phyloP scores from a whole-genome alignment of 2,888 invertebrate genomes.

The Lepas anatifera region DNA sequence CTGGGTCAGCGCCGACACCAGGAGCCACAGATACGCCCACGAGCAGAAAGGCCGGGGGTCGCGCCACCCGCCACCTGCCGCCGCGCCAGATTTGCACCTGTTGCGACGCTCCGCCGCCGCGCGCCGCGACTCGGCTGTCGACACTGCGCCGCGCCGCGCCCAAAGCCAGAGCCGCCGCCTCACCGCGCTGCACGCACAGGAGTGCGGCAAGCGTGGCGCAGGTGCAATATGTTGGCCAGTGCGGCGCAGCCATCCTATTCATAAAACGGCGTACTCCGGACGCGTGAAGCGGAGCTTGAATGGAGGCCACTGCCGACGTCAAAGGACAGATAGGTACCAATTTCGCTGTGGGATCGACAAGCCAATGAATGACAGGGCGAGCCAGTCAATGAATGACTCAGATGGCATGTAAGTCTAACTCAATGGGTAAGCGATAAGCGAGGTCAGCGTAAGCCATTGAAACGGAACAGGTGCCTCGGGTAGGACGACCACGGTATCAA shows the following conservation, averaged over 20 bases:
- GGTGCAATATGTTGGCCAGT: slow-evolving; percentile 10
- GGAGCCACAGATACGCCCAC: not conserved
- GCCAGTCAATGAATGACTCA: not conserved
- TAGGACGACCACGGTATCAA: too few species aligned
- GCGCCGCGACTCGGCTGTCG: not conserved
- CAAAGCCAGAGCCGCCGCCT: not conserved
- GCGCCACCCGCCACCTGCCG: not conserved
- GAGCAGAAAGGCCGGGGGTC: not conserved
- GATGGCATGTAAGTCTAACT: not conserved
- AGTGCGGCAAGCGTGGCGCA: not conserved
- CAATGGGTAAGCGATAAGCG: too few species aligned
- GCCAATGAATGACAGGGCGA: too few species aligned
- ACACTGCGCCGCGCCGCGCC: not conserved
- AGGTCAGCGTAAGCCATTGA: too few species aligned
- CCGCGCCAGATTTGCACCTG: slow-evolving; percentile 8
- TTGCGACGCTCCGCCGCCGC: not conserved
- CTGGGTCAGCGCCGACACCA: not conserved
- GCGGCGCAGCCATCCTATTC: not conserved
- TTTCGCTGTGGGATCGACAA: too few species aligned
- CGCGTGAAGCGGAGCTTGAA: not conserved
- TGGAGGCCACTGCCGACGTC: too few species aligned
- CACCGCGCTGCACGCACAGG: not conserved
- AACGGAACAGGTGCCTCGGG: too few species aligned
- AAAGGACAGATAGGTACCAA: too few species aligned
- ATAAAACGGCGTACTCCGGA: not conserved